These are phyloP conservation scores for Nephrotoma flavescens DNA, from an alignment of 2,888 invertebrate genomes.

Conservation along the genomic window DNA sequence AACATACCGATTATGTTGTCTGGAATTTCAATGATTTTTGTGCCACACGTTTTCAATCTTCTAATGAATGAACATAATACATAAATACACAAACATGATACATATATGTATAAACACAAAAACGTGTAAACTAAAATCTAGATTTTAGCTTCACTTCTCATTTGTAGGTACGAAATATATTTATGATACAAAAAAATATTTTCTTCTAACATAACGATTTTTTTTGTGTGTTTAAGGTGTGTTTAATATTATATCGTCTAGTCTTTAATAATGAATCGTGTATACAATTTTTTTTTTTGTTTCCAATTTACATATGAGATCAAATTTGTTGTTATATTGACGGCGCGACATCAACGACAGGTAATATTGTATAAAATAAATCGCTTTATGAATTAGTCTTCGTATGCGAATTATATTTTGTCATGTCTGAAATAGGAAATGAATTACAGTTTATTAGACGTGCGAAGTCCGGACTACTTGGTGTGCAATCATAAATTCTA, in stretches of 20 bases:
- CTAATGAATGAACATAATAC: background rate
- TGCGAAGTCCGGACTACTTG: too few relatives aligned
- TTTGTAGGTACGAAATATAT: background rate
- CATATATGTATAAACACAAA: background rate
- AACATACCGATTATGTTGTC: background rate
- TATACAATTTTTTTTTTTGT: background rate
- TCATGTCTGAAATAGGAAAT: too few relatives aligned
- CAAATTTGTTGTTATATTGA: background rate
- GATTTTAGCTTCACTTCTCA: background rate
- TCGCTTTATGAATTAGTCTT: background rate
- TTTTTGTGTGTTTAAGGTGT: background rate
- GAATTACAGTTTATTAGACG: too few relatives aligned
- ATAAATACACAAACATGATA: background rate
- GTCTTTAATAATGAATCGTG: background rate
- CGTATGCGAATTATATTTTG: background rate
- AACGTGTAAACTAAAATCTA: background rate
- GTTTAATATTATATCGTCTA: background rate
- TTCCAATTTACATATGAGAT: background rate
- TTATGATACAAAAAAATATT: background rate
- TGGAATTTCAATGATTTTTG: background rate
- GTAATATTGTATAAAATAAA: too few relatives aligned
- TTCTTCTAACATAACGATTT: background rate
- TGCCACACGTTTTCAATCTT: background rate
- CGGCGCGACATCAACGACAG: background rate
- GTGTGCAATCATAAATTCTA: too few relatives aligned